Evolutionary conservation across 2,888 invertebrate species (phyloP).

Genomic region (Atrina japonica): DNA sequence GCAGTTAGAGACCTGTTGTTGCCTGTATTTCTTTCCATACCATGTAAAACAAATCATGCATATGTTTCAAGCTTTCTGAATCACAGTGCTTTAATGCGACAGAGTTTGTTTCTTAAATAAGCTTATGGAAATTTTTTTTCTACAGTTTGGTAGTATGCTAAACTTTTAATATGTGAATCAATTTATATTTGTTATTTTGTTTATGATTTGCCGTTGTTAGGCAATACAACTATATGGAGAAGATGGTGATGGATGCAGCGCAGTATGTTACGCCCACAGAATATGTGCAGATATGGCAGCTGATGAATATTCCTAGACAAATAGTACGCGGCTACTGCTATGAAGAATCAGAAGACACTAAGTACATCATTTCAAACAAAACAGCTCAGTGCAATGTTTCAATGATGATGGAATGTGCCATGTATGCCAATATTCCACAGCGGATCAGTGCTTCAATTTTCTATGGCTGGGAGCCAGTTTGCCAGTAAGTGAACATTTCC

Average conservation of each 20-base stretch:
- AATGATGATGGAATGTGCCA: slow-evolving; percentile 25
- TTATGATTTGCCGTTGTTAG: slow-evolving; percentile 1
- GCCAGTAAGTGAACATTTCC: slow-evolving; percentile 34
- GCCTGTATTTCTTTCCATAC: too few relatives aligned
- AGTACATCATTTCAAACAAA: neutral
- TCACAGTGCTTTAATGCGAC: too few relatives aligned
- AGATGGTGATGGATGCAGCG: neutral
- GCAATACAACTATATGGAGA: slow-evolving; percentile 14
- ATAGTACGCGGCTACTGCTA: slow-evolving; percentile 18
- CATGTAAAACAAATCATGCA: too few relatives aligned
- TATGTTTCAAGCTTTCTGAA: too few relatives aligned
- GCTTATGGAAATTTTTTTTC: too few relatives aligned
- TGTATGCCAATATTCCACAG: slow-evolving; percentile 11
- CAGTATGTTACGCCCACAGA: neutral
- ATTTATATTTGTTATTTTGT: neutral
- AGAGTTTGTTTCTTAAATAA: too few relatives aligned
- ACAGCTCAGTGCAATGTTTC: slow-evolving; percentile 29
- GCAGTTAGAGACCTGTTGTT: too few relatives aligned
- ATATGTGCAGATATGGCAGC: slow-evolving; percentile 8
- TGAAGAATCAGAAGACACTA: neutral
- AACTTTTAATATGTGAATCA: neutral
- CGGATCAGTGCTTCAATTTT: slow-evolving; percentile 18
- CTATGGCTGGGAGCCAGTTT: slow-evolving; percentile 38
- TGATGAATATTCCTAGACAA: neutral
- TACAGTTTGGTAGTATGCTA: neutral